Conservation (phyloP, 2,113 vertebrate genomes). For the Delphinus delphis region DNA sequence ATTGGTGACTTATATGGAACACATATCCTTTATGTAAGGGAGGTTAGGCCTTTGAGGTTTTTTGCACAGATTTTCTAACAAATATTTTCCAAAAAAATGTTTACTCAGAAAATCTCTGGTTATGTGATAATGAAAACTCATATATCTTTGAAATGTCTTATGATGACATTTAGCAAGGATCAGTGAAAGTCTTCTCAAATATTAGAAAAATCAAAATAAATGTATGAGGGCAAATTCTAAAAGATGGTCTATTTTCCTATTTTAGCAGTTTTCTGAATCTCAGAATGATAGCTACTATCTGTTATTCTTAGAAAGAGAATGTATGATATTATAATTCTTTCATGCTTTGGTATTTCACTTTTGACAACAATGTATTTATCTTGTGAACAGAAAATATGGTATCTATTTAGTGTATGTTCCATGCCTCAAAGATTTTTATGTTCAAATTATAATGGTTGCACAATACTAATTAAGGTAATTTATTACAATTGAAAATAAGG, state of each 20-base stretch:
- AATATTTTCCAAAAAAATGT: background rate
- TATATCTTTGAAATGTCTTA: conserved; percentile 70
- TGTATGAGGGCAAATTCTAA: conserved; percentile 56
- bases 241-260: conserved; percentile 44
- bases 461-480: background rate
- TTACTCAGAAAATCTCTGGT: conserved; percentile 58
- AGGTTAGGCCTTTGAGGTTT: background rate
- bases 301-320: conserved; percentile 45
- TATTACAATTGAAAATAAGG: background rate
- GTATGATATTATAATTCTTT: background rate
- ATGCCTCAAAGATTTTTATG: background rate
- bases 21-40: background rate
- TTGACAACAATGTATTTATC: background rate
- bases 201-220: conserved; percentile 72
- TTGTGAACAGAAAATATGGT: background rate
- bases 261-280: conserved; percentile 43
- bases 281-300: background rate
- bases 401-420: background rate
- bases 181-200: conserved; percentile 56
- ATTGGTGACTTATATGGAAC: background rate
- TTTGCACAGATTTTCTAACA: conserved; percentile 51
- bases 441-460: background rate
- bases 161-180: conserved; percentile 68
- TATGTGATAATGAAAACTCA: conserved; percentile 70
- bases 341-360: background rate